Conservation (phyloP, 2,113 vertebrate genomes). For the Podarcis cretensis region DNA sequence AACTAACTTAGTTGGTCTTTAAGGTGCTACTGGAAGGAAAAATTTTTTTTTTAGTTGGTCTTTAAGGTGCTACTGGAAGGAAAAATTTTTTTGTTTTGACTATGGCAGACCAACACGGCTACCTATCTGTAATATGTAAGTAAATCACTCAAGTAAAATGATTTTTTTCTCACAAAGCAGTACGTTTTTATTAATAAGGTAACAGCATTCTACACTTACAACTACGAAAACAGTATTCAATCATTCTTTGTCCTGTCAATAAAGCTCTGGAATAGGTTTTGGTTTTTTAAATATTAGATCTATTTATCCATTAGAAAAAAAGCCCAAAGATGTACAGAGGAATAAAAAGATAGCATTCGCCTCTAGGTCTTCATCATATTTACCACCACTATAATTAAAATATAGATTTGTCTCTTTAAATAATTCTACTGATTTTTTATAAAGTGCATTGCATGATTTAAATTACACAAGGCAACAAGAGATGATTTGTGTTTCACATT, state of each 20-base stretch:
- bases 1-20: no score
- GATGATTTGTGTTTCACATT: slow-evolving; percentile 41
- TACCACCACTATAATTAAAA: slow-evolving; percentile 24
- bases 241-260: slow-evolving; percentile 16
- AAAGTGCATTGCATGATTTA: slow-evolving; percentile 9
- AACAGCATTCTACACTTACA: slow-evolving; percentile 24
- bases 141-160: not conserved
- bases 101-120: no score
- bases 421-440: slow-evolving; percentile 9
- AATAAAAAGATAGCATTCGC: not conserved
- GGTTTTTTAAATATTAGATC: slow-evolving; percentile 3
- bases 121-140: not conserved
- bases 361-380: slow-evolving; percentile 5
- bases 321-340: slow-evolving; percentile 18
- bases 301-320: slow-evolving; percentile 23
- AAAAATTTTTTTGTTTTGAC: no score
- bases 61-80: no score
- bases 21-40: no score
- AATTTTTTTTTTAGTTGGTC: no score
- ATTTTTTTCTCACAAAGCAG: not conserved
- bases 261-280: slow-evolving; percentile 24
- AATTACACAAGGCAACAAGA: slow-evolving; percentile 33
- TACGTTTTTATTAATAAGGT: slow-evolving; percentile 38
- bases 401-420: slow-evolving; percentile 28
- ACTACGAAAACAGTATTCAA: slow-evolving; percentile 23